Evolutionary conservation across 2,888 invertebrate genomes (phyloP), one percentile per base, ranked within the genome.

Genomic region (Papilio protenor): DNA sequence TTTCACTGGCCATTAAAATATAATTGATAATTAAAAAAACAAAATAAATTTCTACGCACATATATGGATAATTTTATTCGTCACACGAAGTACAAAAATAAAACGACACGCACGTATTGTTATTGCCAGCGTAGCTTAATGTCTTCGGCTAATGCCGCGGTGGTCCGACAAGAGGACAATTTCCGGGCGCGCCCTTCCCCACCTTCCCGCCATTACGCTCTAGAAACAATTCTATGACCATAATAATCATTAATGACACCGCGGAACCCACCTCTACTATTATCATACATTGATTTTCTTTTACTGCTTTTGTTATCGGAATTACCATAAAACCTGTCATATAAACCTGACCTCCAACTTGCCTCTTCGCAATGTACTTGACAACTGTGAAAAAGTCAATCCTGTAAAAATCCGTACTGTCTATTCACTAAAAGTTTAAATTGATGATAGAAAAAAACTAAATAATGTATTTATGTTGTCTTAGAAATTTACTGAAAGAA

Each of bases 141-240:
- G 92, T 92, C 90, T 90, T 88, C 89, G 81, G 85, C 90, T 94
- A 94, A 94, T 93, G 94, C 87, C 88, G 84, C 89, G 87, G 87
- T 88, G 88, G 87, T 85, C 85, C 90, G 90, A 91, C 90, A 92
- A 92, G 91, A 93, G 90, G 91, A 93, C 92, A 92, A 94, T 93
- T 94, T 94, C 94, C 94, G 92, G 92, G 83, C 88, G 87, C 88
- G 88, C 89, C 92, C 59, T 23, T 59, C 59, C 59, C 91, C 87
- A 89, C 91, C 91, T 91, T 89, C 87, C 91, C 88, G 87, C 87
- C 88, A 91, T 92, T 91, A 91, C 87, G 87, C 87, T 88, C 88
- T 91, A 90, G 88, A 92, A 92, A 93, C 92, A 92, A 93, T 92
- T 91, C 90, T 86, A 88, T 84, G 86, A 87, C 89, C 90, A 91